A percentile compares a stretch with the other conserved stretches of the same genome.
Conservation (phyloP, 1,140 invertebrate genomes). For the Rhizoglyphus robini region DNA sequence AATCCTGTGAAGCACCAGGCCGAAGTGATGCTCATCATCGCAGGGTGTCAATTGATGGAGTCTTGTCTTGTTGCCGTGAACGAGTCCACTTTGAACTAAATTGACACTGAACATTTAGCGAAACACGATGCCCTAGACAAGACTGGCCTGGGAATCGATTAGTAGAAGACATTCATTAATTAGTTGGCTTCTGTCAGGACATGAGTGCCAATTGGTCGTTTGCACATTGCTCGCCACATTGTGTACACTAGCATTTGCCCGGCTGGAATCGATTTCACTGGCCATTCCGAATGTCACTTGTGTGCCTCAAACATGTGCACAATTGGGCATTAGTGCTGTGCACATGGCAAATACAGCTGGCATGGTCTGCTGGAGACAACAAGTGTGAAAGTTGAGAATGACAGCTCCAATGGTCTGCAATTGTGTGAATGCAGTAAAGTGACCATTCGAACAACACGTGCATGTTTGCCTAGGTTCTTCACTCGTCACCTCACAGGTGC, state of each 20-base stretch:
- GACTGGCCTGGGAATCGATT: constrained; percentile 8
- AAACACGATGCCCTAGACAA: background rate
- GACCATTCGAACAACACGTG: background rate
- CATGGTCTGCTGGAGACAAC: background rate
- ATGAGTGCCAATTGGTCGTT: no score
- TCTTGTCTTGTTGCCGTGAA: no score
- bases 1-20: no score
- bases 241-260: no score
- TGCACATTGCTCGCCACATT: no score
- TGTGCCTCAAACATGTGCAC: background rate
- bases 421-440: no score
- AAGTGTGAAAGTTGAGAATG: background rate
- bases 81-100: no score
- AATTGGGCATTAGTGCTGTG: background rate
- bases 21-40: background rate
- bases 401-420: no score
- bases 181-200: constrained; percentile 4
- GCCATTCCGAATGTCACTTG: background rate
- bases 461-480: no score
- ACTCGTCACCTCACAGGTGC: no score
- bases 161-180: background rate
- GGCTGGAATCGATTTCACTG: background rate
- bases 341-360: background rate
- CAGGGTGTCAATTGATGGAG: background rate
- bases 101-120: background rate